phyloP scores from a whole-genome alignment of 2,113 vertebrate species.

The Pluvianellus socialis region DNA sequence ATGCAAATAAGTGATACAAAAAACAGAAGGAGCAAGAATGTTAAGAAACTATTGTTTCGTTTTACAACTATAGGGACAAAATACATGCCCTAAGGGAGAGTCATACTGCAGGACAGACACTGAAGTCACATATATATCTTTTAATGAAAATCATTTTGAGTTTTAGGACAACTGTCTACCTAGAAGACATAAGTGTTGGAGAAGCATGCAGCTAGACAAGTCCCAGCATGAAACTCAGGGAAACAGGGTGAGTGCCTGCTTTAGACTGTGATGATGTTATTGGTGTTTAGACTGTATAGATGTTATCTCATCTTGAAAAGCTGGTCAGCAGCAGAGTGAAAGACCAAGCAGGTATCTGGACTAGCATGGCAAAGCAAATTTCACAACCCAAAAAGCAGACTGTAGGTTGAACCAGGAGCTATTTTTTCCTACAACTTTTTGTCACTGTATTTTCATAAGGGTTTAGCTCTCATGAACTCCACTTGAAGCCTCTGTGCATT shows the following conservation, averaged over 20 bases:
- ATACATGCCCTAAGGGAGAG: neutral
- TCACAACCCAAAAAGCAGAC: neutral
- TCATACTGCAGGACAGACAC: no score
- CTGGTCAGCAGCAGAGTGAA: neutral
- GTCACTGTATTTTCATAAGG: neutral
- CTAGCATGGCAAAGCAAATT: neutral
- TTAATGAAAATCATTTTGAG: neutral
- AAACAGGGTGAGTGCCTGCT: neutral
- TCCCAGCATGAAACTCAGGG: neutral
- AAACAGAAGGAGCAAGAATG: neutral
- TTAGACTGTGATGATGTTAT: fast-evolving
- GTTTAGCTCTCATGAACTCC: neutral
- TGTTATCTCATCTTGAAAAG: neutral
- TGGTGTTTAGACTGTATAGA: no score
- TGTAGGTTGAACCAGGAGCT: neutral
- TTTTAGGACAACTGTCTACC: neutral
- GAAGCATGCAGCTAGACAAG: neutral
- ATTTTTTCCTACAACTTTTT: neutral
- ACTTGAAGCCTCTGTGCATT: neutral
- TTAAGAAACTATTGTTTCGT: neutral
- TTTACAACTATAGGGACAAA: neutral
- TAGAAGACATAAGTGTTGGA: neutral
- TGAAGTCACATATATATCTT: neutral
- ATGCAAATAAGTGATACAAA: neutral
- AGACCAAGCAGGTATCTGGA: neutral